phyloP scores from a whole-genome alignment of 2,113 vertebrate species.

The Cephalophus harveyi region DNA sequence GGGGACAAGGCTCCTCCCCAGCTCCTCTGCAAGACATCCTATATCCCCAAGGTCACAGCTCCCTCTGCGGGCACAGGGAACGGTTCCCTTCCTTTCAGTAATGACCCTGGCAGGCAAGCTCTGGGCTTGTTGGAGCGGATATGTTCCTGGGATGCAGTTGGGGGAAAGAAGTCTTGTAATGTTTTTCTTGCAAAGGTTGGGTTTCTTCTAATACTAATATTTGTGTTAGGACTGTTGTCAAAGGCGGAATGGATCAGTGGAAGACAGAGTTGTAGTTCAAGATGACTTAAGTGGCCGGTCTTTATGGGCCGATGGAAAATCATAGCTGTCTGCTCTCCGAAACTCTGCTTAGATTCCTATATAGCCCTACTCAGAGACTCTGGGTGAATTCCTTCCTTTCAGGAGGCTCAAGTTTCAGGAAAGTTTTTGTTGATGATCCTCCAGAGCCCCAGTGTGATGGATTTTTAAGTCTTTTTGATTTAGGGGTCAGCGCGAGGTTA shows the following conservation, averaged over 20 bases:
- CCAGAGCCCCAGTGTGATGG: background rate
- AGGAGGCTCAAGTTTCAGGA: background rate
- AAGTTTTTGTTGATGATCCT: background rate
- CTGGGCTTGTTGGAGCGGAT: background rate
- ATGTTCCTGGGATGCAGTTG: background rate
- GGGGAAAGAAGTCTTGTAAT: background rate
- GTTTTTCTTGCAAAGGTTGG: conserved; percentile 33
- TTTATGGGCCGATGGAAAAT: conserved; percentile 7
- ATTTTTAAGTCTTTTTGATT: background rate
- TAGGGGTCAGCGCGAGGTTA: background rate
- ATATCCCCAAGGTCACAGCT: background rate
- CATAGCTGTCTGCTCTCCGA: background rate
- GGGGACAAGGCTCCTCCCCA: background rate
- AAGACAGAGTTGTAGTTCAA: background rate
- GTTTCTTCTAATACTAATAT: conserved; percentile 43
- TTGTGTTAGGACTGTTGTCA: conserved; percentile 38
- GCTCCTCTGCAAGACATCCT: background rate
- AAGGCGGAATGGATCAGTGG: background rate
- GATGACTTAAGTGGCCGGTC: background rate
- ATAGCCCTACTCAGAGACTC: background rate
- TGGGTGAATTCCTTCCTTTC: conserved; percentile 9
- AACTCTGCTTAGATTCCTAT: conserved; percentile 22
- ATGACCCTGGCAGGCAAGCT: background rate
- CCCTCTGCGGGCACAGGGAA: background rate
- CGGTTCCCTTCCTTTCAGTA: background rate